Conservation (phyloP, 1,140 invertebrate species). For the Eumeta japonica region DNA sequence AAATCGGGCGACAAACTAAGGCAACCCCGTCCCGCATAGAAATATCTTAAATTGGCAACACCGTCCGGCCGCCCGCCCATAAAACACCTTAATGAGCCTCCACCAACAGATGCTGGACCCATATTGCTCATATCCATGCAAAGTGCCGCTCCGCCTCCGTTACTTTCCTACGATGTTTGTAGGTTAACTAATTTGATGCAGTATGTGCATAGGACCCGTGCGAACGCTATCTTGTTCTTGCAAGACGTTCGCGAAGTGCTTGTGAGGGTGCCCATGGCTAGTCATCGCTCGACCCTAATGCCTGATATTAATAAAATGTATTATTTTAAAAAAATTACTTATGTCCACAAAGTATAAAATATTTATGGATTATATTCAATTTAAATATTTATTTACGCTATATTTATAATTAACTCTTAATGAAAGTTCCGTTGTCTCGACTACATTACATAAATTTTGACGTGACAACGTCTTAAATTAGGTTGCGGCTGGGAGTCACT, state of each 20-base stretch:
- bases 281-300: too few species aligned
- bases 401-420: too few species aligned
- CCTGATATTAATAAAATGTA: too few species aligned
- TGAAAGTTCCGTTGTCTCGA: too few species aligned
- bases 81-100: slow-evolving; percentile 57
- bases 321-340: too few species aligned
- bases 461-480: too few species aligned
- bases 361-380: too few species aligned
- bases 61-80: slow-evolving; percentile 51
- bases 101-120: slow-evolving; percentile 46
- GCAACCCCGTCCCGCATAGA: slow-evolving; percentile 50
- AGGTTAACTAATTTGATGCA: slow-evolving; percentile 60
- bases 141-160: slow-evolving; percentile 51
- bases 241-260: slow-evolving; percentile 54
- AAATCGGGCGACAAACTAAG: slow-evolving; percentile 54
- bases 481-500: too few species aligned
- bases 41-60: slow-evolving; percentile 57
- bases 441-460: too few species aligned
- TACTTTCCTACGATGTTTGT: slow-evolving; percentile 53
- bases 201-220: slow-evolving; percentile 58
- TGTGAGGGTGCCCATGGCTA: too few species aligned
- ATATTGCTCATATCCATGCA: slow-evolving; percentile 57
- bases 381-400: too few species aligned
- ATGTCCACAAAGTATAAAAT: too few species aligned
- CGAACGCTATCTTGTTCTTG: slow-evolving; percentile 45